Percentiles rank a stretch among this genome's conserved stretches.
These are phyloP conservation scores for Carpatolechia fugitivella DNA, from an alignment of 2,888 invertebrate species.

Conservation along the genomic window DNA sequence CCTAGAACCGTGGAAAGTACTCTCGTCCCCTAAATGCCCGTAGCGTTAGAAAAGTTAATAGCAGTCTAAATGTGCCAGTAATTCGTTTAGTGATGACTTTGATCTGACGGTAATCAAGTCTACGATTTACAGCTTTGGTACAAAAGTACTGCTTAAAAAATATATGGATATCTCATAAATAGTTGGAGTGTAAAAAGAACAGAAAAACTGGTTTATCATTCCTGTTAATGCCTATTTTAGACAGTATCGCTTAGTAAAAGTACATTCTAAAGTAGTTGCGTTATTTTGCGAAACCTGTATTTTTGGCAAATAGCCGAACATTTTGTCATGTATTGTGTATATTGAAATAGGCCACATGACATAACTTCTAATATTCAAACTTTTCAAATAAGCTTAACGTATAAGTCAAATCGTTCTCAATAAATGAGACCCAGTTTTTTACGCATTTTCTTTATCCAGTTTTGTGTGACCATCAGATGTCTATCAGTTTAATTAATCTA, in stretches of 20 bases:
- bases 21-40: slow-evolving; percentile 19
- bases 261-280: too few species aligned
- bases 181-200: not conserved
- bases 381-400: too few species aligned
- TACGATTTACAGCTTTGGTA: slow-evolving; percentile 2
- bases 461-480: too few species aligned
- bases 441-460: too few species aligned
- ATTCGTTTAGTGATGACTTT: slow-evolving; percentile 37
- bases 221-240: not conserved
- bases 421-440: too few species aligned
- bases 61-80: slow-evolving; percentile 31
- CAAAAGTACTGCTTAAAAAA: not conserved
- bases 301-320: too few species aligned
- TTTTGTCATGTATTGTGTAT: too few species aligned
- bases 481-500: not conserved
- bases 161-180: not conserved
- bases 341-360: too few species aligned
- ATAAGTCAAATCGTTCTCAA: too few species aligned
- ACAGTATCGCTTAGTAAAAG: too few species aligned
- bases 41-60: slow-evolving; percentile 27
- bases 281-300: too few species aligned
- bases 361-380: too few species aligned
- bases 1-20: not conserved
- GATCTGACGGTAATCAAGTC: slow-evolving; percentile 43
- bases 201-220: not conserved